Evolutionary conservation across 1,140 invertebrate species (phyloP).

Genomic region (Drosophila pseudoananassae): DNA sequence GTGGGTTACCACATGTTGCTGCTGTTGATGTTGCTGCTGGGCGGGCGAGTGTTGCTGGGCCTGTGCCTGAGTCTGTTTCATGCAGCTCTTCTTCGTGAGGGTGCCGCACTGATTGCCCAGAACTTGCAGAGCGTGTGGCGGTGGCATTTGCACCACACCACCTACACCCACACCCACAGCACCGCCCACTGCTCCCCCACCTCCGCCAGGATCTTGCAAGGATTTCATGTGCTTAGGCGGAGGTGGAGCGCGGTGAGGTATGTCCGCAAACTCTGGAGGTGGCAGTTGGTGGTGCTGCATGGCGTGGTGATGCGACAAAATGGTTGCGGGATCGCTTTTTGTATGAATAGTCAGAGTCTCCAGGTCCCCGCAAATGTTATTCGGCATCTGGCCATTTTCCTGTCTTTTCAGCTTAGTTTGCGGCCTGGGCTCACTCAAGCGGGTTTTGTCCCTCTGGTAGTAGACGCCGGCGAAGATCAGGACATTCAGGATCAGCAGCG

Average conservation of each 20-base stretch:
- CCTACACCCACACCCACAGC: constrained; percentile 82
- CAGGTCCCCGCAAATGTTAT: constrained; percentile 92
- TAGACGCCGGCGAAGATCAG: constrained; percentile 97
- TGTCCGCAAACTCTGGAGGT: constrained; percentile 90
- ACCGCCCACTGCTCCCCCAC: constrained; percentile 85
- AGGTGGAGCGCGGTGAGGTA: constrained; percentile 89
- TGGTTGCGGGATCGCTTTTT: constrained; percentile 88
- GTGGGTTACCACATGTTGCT: constrained; percentile 54
- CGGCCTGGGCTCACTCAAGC: constrained; percentile 87
- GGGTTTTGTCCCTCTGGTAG: constrained; percentile 94
- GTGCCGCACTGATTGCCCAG: constrained; percentile 87
- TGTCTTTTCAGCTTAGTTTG: constrained; percentile 88
- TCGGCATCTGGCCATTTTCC: constrained; percentile 93
- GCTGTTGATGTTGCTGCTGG: constrained; percentile 83
- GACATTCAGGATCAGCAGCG: constrained; percentile 94
- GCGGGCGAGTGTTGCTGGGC: constrained; percentile 75
- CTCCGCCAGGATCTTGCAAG: constrained; percentile 86
- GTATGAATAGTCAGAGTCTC: constrained; percentile 88
- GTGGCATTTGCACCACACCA: constrained; percentile 86
- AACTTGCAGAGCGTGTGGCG: constrained; percentile 88
- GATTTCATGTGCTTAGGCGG: constrained; percentile 89
- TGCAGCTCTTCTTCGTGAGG: constrained; percentile 87
- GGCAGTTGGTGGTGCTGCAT: constrained; percentile 91
- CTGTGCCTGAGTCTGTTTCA: constrained; percentile 77
- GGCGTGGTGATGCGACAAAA: constrained; percentile 88